phyloP scores from a whole-genome alignment of 2,113 vertebrate genomes.

The Engystomops pustulosus region DNA sequence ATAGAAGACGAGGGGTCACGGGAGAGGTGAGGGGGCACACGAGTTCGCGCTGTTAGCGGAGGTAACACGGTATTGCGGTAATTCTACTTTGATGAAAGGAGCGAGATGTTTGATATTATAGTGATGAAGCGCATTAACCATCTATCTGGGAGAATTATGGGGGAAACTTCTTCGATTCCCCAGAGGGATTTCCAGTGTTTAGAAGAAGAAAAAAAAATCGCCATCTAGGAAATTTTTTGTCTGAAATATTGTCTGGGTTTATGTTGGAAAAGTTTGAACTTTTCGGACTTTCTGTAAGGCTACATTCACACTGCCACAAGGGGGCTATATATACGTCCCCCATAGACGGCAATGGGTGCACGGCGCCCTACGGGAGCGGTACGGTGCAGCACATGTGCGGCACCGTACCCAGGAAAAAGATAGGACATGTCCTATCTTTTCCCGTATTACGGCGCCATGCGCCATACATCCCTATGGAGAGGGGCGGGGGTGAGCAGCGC shows the following conservation, averaged over 20 bases:
- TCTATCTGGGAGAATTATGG: conserved; percentile 39
- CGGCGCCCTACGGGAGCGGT: too few species aligned
- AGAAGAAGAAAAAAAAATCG: conserved; percentile 35
- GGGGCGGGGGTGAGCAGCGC: too few species aligned
- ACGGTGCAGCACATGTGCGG: too few species aligned
- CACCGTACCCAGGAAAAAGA: too few species aligned
- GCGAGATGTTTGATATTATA: conserved; percentile 50
- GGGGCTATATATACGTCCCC: too few species aligned
- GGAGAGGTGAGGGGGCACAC: conserved; percentile 41
- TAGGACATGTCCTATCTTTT: too few species aligned
- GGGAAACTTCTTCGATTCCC: background rate
- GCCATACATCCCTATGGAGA: too few species aligned
- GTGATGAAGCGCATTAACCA: conserved; percentile 51
- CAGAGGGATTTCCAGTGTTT: conserved; percentile 34
- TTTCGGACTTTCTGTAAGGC: too few species aligned
- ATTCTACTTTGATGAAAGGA: conserved; percentile 56
- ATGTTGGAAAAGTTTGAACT: background rate
- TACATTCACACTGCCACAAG: too few species aligned
- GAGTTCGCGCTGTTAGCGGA: conserved; percentile 21
- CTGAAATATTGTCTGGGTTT: background rate
- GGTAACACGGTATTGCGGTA: conserved; percentile 40
- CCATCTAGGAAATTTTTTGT: conserved; percentile 22
- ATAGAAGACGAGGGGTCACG: conserved; percentile 37
- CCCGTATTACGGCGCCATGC: too few species aligned
- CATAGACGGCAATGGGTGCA: too few species aligned